Evolutionary conservation across 2,888 invertebrate genomes (phyloP).

Genomic region (Nemurella pictetii): DNA sequence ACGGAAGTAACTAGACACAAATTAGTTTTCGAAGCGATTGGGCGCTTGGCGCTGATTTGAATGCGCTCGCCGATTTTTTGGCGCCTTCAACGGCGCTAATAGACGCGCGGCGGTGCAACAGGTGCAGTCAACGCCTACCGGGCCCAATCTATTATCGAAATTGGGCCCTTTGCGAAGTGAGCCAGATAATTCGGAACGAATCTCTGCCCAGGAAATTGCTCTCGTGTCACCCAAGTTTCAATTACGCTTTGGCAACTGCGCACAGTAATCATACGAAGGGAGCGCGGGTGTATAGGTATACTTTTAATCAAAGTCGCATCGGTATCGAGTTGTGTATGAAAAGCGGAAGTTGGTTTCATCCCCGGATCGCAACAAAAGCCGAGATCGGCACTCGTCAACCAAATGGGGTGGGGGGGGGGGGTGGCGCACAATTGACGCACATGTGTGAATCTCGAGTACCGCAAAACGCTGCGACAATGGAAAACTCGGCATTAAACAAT

Average conservation of each 20-base stretch:
- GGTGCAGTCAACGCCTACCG: neutral
- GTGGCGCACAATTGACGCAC: neutral
- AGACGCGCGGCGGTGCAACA: neutral
- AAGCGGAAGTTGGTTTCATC: neutral
- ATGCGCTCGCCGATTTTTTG: neutral
- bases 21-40: neutral
- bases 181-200: neutral
- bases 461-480: neutral
- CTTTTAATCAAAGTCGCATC: neutral
- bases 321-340: neutral
- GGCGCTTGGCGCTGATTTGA: neutral
- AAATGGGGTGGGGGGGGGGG: neutral
- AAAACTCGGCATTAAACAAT: conserved; percentile 1
- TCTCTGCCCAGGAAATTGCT: neutral
- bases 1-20: neutral
- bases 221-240: neutral
- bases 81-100: neutral
- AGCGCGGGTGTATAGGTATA: no score
- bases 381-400: neutral
- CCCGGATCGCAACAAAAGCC: neutral
- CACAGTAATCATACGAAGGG: neutral
- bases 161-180: neutral
- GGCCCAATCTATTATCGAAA: neutral
- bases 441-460: neutral
- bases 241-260: neutral